Percentiles rank a stretch among this genome's conserved stretches.
phyloP scores from a whole-genome alignment of 2,888 invertebrate species.

The Tenodera sinensis region DNA sequence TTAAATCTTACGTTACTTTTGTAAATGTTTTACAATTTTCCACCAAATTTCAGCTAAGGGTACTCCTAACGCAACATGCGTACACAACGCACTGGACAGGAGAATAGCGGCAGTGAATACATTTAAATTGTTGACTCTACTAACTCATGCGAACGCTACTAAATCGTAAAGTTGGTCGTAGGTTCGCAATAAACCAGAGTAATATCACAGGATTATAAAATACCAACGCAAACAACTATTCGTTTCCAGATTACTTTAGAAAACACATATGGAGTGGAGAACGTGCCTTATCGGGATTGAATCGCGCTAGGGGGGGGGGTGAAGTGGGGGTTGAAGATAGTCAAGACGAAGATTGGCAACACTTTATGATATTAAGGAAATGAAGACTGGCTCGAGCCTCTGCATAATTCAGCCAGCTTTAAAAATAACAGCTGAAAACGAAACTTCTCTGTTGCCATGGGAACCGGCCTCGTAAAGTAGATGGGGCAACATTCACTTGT shows the following conservation, averaged over 20 bases:
- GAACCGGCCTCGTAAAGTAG: background rate
- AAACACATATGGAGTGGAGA: background rate
- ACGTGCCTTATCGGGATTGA: background rate
- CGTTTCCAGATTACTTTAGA: background rate
- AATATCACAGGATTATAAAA: background rate
- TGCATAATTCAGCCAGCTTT: background rate
- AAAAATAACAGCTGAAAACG: background rate
- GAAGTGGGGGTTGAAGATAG: background rate
- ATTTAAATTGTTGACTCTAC: background rate
- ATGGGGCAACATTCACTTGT: no score
- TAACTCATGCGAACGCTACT: background rate
- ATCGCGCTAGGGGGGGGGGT: background rate
- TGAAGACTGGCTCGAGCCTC: background rate
- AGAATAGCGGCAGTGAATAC: no score
- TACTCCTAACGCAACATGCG: no score
- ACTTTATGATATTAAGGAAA: background rate
- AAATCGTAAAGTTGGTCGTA: background rate
- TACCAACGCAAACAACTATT: background rate
- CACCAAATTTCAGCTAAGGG: no score
- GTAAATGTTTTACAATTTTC: no score
- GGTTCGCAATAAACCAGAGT: background rate
- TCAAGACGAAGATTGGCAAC: background rate
- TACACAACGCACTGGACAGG: no score
- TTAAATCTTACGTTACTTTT: no score
- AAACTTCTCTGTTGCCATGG: background rate